Evolutionary conservation across 2,797 vertebrate species (phyloP), one percentile per base, ranked within the genome.

Genomic region (Anas flavirostris): DNA sequence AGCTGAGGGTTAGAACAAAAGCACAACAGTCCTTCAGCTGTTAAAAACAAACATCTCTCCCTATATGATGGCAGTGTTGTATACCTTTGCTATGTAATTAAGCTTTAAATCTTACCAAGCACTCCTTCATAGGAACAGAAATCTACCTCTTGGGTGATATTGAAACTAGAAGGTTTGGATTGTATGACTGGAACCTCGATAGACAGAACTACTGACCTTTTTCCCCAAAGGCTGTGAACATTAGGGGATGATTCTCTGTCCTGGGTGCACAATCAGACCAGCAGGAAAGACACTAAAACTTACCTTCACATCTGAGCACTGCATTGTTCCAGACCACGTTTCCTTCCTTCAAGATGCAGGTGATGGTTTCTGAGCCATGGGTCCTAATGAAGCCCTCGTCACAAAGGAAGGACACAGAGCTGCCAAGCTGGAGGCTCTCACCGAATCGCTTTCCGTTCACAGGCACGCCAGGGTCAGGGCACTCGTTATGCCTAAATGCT

Each of bases 291-390:
- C 0, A 9, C 0, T 4, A 12, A 4, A 37, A 48, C 12, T 10
- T 59, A 99, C 99, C 99, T 98, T 99, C 99, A 23, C 99, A 99
- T 56, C 99, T 98, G 8, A 99, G 98, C 64, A 99, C 98, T 0
- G 99, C 98, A 0, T 99, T 99, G 97, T 99, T 99, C 99, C 99
- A 99, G 66, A 99, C 99, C 88, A 99, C 99, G 0, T 98, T 99
- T 41, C 99, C 99, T 35, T 99, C 99, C 96, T 99, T 99, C 91
- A 99, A 97, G 90, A 99, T 98, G 85, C 99, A 99, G 82, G 99
- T 99, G 96, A 99, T 95, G 48, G 98, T 99, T 91, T 99, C 99
- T 0, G 99, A 99, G 95, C 99, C 99, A 4, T 99, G 99, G 1
- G 99, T 99, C 93, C 99, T 98, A 1, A 99, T 98, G 78, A 99